Conservation (phyloP, 2,797 vertebrate genomes). For the Poeciliopsis infans region DNA sequence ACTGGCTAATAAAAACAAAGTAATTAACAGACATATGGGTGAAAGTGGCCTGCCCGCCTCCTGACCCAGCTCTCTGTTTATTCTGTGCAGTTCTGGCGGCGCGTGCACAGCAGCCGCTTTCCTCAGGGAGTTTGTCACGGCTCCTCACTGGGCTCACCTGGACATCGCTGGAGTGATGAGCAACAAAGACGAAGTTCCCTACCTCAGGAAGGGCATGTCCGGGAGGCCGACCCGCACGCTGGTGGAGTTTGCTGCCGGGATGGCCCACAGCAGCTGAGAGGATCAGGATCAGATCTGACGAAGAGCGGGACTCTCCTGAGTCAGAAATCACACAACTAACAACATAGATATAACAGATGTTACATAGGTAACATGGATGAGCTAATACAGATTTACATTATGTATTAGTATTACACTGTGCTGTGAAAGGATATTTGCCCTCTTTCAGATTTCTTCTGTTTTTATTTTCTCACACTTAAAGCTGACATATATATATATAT, state of each 20-base stretch:
- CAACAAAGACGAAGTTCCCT: constrained; percentile 94
- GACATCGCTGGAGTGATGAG: constrained; percentile 98
- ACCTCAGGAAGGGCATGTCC: constrained; percentile 95
- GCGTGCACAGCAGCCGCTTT: constrained; percentile 97
- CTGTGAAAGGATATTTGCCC: background rate
- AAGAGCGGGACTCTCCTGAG: background rate
- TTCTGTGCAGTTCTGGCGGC: constrained; percentile 86
- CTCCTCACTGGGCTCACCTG: constrained; percentile 93
- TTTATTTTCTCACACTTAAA: background rate
- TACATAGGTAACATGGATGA: background rate
- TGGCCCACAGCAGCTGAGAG: constrained; percentile 75
- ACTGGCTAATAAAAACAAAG: too few relatives aligned
- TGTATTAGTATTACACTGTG: background rate
- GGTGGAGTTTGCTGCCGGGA: constrained; percentile 86
- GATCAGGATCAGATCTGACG: constrained; percentile 3
- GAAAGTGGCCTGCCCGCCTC: background rate
- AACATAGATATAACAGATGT: background rate
- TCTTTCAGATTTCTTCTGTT: background rate
- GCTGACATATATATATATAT: too few relatives aligned
- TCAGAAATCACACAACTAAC: background rate
- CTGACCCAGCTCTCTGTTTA: background rate
- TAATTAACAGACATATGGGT: too few relatives aligned
- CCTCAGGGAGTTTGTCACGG: constrained; percentile 91
- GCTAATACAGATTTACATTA: background rate
- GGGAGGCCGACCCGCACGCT: constrained; percentile 93